phyloP scores from a whole-genome alignment of 2,797 vertebrate species.

The Clarias fuscus region DNA sequence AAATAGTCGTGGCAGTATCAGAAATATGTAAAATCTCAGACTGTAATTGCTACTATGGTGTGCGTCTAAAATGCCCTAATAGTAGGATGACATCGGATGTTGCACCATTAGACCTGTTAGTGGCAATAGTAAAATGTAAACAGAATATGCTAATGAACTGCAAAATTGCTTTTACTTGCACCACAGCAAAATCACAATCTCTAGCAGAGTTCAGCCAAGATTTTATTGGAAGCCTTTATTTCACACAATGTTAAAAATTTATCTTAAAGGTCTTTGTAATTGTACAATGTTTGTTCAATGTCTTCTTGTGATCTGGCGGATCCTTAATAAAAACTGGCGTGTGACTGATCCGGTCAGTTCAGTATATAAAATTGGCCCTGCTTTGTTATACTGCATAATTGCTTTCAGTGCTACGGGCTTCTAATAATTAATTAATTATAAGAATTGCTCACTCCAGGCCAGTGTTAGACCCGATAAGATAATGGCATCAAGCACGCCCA shows the following conservation, averaged over 20 bases:
- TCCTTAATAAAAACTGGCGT: neutral
- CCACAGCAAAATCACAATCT: neutral
- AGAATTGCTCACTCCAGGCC: conserved; percentile 47
- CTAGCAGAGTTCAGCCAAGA: neutral
- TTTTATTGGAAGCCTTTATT: neutral
- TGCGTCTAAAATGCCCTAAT: neutral
- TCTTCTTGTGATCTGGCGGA: neutral
- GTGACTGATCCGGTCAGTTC: neutral
- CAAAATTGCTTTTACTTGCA: neutral
- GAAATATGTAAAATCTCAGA: neutral
- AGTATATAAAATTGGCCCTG: conserved; percentile 1
- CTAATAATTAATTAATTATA: conserved; percentile 25
- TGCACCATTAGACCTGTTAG: neutral
- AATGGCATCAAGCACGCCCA: conserved; percentile 42
- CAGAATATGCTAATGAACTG: neutral
- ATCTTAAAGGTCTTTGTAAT: too few species aligned
- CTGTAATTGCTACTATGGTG: neutral
- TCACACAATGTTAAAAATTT: neutral
- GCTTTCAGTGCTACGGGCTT: neutral
- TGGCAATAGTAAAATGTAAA: neutral
- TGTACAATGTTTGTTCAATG: neutral
- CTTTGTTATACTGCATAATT: conserved; percentile 11
- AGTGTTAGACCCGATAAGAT: conserved; percentile 42
- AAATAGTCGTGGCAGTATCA: neutral
- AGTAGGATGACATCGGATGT: neutral